Base-by-base conservation (phyloP, 1,140 invertebrate genomes). In the Stenopsyche tienmushanensis region DNA sequence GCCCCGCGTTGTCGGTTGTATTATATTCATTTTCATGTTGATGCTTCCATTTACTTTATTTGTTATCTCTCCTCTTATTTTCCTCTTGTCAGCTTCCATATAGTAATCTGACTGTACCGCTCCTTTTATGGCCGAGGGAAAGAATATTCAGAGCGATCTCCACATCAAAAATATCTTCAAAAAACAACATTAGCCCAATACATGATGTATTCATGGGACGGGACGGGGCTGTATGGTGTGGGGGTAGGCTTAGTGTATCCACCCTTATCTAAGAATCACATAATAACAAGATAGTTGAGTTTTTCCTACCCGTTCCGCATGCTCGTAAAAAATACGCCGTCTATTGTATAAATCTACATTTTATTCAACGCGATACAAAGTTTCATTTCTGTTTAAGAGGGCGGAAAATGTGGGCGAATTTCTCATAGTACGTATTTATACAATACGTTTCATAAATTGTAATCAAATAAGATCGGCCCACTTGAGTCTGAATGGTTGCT, bases 121-220 rank as follows among this genome's bases (percentile, higher is more conserved):
- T 9, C 23, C 39, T 60, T 58, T 66, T 66, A 60, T 57, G 54
- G 54, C 45, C 64, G 52, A 59, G n/a, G 45, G 21, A 62, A 29
- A 25, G 23, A 39, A n/a, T 63, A 55, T 41, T 20, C 2, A 49
- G 1, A 49, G 3, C 3, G 3, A 49, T 49, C 18, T 13, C 53
- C 21, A 23, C 44, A 49, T 60, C 42, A 10, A 57, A 57, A n/a
- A 57, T 57, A 57, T 53, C 47, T 50, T 50, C 13, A 5, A 53
- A 53, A 69, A 62, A 65, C 66, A 69, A 69, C 66, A 69, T 69
- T 69, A 69, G 63, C 57, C 25, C 58, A 49, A 62, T 65, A 64
- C 57, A 65, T 65, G 66, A 69, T 59, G 62, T 69, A 58, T 66
- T 62, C 65, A 62, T 55, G 58, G 34, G 39, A 15, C 15, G 9